A percentile compares a stretch with the other conserved stretches of the same genome.
phyloP scores from a whole-genome alignment of 2,113 vertebrate species.

The Eira barbara region DNA sequence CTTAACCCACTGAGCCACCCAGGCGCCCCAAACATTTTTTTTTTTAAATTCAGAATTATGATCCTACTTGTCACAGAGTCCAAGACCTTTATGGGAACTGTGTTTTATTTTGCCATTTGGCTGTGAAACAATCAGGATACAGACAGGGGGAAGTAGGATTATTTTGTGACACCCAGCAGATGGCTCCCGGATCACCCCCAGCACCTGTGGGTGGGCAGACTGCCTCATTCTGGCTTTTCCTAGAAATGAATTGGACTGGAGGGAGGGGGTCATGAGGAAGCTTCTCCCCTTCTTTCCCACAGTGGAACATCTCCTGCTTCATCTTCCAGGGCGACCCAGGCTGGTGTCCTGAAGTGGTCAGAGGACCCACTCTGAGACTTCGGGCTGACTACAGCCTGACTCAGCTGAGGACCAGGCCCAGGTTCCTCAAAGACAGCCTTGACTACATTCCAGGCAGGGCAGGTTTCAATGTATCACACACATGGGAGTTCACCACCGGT shows the following conservation, averaged over 20 bases:
- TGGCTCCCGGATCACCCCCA: fast-evolving
- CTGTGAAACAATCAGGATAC: neutral
- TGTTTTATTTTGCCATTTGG: constrained; percentile 41
- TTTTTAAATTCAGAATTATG: neutral
- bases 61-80: neutral
- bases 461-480: neutral
- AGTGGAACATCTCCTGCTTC: neutral
- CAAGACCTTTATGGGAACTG: neutral
- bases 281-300: neutral
- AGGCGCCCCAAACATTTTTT: no score
- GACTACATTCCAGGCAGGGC: neutral
- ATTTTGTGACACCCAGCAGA: neutral
- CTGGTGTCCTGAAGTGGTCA: neutral
- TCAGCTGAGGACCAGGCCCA: neutral
- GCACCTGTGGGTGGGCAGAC: no score
- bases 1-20: no score
- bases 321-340: neutral
- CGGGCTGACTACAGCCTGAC: neutral
- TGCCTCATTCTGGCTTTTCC: neutral
- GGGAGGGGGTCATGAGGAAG: neutral
- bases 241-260: neutral
- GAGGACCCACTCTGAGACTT: neutral
- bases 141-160: neutral
- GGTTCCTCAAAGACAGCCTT: fast-evolving
- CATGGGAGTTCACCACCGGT: no score